A percentile compares a stretch with the other conserved stretches of the same genome.
These are phyloP conservation scores for Tinea trinotella DNA, from an alignment of 2,888 invertebrate genomes.

Conservation along the genomic window DNA sequence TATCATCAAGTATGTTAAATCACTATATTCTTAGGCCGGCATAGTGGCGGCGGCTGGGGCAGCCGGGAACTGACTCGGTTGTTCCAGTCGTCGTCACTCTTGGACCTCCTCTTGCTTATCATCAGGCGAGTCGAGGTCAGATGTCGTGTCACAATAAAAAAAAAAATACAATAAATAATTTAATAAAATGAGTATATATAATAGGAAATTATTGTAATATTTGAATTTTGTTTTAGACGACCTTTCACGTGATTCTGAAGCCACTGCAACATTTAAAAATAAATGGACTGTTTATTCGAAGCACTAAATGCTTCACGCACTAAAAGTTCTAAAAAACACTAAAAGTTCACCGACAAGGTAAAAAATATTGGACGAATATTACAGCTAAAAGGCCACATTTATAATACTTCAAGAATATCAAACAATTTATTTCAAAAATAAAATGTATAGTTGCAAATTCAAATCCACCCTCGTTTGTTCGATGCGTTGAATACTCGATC, in stretches of 20 bases:
- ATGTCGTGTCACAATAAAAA: too few species aligned
- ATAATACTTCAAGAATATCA: not conserved
- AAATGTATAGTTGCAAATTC: not conserved
- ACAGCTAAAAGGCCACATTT: not conserved
- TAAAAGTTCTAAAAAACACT: too few species aligned
- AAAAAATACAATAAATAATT: too few species aligned
- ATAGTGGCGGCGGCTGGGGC: too few species aligned
- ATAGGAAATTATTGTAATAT: too few species aligned
- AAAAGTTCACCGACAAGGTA: not conserved
- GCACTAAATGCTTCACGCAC: too few species aligned
- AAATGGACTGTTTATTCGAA: not conserved
- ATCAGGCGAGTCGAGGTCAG: too few species aligned
- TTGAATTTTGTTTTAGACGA: not conserved
- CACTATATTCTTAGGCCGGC: too few species aligned
- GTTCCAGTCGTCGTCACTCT: too few species aligned
- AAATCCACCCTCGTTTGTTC: conserved; percentile 8
- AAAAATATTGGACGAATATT: not conserved
- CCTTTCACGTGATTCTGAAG: not conserved
- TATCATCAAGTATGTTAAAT: not conserved
- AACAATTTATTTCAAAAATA: not conserved
- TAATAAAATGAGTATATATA: not conserved
- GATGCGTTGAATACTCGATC: too few species aligned
- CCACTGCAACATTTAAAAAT: not conserved
- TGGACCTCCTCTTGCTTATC: too few species aligned
- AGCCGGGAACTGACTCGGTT: too few species aligned